phyloP scores from a whole-genome alignment of 2,797 vertebrate species.

The Clarias pachynema region DNA sequence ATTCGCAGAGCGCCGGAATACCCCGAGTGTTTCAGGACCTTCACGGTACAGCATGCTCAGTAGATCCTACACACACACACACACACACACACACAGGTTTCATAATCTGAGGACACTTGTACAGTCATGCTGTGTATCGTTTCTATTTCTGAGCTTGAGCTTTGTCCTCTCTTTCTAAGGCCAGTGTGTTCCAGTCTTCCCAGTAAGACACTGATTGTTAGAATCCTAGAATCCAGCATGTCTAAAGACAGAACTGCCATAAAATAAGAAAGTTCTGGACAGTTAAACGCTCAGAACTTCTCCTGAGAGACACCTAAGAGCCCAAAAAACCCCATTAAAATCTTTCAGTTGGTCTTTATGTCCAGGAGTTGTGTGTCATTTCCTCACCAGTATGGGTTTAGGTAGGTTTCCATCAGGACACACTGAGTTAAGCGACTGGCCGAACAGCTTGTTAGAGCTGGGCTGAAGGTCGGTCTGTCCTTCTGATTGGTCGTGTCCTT shows the following conservation, averaged over 20 bases:
- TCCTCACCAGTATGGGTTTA: conserved; percentile 77
- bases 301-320: background rate
- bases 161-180: background rate
- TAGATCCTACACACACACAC: conserved; percentile 68
- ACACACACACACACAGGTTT: conserved; percentile 16
- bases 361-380: background rate
- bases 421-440: conserved; percentile 73
- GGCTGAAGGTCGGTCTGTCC: conserved; percentile 60
- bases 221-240: background rate
- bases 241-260: background rate
- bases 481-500: conserved; percentile 62
- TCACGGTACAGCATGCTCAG: conserved; percentile 75
- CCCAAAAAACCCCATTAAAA: background rate
- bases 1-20: conserved; percentile 82
- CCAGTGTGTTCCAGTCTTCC: background rate
- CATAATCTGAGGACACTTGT: too few species aligned
- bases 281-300: background rate
- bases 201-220: background rate
- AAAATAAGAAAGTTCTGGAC: background rate
- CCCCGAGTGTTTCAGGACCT: conserved; percentile 76
- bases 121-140: too few species aligned
- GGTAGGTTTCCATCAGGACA: conserved; percentile 76
- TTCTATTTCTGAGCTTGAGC: background rate
- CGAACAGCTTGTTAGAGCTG: conserved; percentile 72
- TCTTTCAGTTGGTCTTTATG: background rate